These are phyloP conservation scores for Andrena fulva DNA, from an alignment of 2,888 invertebrate genomes.

Conservation along the genomic window DNA sequence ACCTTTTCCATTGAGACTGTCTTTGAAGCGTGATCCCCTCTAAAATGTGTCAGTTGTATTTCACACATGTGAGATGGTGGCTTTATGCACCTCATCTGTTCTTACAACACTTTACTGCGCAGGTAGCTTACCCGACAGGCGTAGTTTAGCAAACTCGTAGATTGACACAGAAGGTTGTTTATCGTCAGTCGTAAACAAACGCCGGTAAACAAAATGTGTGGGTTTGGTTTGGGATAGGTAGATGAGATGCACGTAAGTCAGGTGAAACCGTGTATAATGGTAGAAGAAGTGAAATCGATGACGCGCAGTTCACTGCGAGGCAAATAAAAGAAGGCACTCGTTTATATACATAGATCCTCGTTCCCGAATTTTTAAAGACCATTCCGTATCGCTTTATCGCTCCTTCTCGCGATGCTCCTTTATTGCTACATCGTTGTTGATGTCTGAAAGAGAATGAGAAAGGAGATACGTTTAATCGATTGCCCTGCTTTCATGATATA, in stretches of 20 bases:
- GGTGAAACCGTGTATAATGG: neutral
- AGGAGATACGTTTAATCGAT: neutral
- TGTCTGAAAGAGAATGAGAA: neutral
- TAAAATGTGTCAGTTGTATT: neutral
- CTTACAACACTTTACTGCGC: neutral
- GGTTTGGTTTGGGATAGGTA: neutral
- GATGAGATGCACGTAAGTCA: neutral
- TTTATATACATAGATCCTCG: neutral
- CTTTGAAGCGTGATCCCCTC: no score
- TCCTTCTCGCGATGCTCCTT: neutral
- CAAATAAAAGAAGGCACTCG: neutral
- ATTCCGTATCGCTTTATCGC: neutral
- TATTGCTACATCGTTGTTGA: neutral
- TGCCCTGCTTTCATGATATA: neutral
- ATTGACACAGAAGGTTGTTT: constrained; percentile 7
- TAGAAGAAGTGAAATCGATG: neutral
- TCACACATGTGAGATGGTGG: neutral
- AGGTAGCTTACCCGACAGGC: neutral
- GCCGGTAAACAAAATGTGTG: neutral
- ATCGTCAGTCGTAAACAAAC: constrained; percentile 12
- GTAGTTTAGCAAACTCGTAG: constrained; percentile 8
- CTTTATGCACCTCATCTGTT: neutral
- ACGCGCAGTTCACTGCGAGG: neutral
- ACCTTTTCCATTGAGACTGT: no score
- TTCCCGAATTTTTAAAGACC: neutral